Percentiles rank a stretch among this genome's conserved stretches.
These are phyloP conservation scores for Mactra quadrangularis DNA, from an alignment of 1,140 invertebrate species.

Conservation along the genomic window DNA sequence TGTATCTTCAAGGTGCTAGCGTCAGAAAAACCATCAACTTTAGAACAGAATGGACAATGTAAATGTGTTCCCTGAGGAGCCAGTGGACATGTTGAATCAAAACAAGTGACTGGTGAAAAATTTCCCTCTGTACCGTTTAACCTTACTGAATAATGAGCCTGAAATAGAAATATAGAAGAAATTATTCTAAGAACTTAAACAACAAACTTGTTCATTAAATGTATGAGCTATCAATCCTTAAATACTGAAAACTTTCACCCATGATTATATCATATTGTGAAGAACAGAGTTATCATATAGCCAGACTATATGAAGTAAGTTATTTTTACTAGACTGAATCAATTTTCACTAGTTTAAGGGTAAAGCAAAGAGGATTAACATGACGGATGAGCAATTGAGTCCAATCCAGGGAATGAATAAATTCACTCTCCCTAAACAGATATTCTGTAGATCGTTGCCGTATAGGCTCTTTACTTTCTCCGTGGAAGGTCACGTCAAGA, in stretches of 20 bases:
- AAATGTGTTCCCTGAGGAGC: conserved; percentile 77
- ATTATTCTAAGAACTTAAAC: neutral
- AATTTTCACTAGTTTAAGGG: no score
- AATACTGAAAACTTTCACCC: neutral
- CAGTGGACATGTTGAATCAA: conserved; percentile 73
- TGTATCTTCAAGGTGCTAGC: conserved; percentile 83
- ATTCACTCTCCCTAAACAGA: no score
- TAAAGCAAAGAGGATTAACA: no score
- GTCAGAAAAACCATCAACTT: conserved; percentile 81
- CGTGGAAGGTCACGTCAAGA: no score
- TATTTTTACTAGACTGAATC: no score
- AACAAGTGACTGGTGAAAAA: conserved; percentile 80
- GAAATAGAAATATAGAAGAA: neutral
- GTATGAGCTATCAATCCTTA: neutral
- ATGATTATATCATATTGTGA: no score
- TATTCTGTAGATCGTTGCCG: no score
- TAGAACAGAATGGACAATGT: conserved; percentile 84
- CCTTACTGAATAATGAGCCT: conserved; percentile 83
- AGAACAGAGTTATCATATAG: no score
- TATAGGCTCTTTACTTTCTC: no score
- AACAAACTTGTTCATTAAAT: neutral
- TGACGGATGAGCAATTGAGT: no score
- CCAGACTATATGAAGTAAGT: no score
- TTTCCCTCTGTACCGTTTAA: conserved; percentile 83
- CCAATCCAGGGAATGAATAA: no score